Evolutionary conservation across 2,888 invertebrate genomes (phyloP), one percentile per base, ranked within the genome.

Genomic region (Trachelus stipa): DNA sequence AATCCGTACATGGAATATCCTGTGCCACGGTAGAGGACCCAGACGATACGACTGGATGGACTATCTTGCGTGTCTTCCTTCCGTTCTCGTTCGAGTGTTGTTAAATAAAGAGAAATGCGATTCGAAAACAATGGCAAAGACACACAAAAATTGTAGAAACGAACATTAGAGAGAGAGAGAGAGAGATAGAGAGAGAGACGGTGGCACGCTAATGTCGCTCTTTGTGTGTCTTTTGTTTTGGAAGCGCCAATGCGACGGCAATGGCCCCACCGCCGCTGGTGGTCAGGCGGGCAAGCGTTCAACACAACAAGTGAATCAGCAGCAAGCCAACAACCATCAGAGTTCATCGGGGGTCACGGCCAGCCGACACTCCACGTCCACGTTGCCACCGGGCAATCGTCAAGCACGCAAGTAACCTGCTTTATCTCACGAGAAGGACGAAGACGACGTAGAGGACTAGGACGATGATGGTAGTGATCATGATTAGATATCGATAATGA

Each of bases 161-260:
- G 31, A 31, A 34, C 34, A 33, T 71, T 31, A 34, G 34, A 31
- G 31, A 71, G 69, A 68, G 74, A 79, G 69, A 73, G 74, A 80
- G 69, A 73, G 73, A 12, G 12, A 12, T 12, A 35, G 35, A 34
- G 34, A 31, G 71, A 71, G 40, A 73, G 74, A 80, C 82, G 79
- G 80, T 81, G 77, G 79, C 81, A 75, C 81, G 82, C 86, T 89
- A 88, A 89, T 87, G 89, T 89, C 86, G 87, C 87, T 88, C 85
- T 87, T 89, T 90, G 84, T 88, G 86, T 88, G 85, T 90, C 85
- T 87, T 88, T 88, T 89, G 86, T 89, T 89, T 90, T 89, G 89
- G 89, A 90, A 89, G 88, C 88, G 87, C 86, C 88, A 88, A 87
- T 88, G 89, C 84, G 88, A 88, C 87, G 85, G 84, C 83, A 87